Conservation (phyloP, 2,888 invertebrate species). For the Ecliptopera silaceata region DNA sequence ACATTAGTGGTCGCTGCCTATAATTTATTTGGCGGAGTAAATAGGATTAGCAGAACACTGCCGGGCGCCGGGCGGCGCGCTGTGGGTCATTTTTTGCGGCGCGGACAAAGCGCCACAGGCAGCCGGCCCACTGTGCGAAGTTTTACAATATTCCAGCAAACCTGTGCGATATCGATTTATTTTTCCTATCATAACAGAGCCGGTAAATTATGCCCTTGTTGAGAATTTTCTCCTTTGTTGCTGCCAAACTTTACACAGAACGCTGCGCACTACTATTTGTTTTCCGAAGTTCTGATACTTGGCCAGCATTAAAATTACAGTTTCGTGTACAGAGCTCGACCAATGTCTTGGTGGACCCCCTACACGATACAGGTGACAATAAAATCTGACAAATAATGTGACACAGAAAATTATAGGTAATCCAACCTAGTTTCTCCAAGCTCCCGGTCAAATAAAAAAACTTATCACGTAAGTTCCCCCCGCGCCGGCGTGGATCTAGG, state of each 20-base stretch:
- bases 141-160: constrained; percentile 36
- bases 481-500: constrained; percentile 43
- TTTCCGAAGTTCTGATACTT: constrained; percentile 12
- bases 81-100: constrained; percentile 66
- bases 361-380: constrained; percentile 49
- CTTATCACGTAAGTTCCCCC: constrained; percentile 65
- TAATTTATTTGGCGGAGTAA: constrained; percentile 76
- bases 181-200: constrained; percentile 35
- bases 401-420: constrained; percentile 59
- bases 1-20: constrained; percentile 60
- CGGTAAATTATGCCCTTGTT: constrained; percentile 33
- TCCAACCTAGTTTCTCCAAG: constrained; percentile 55
- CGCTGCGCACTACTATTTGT: constrained; percentile 23
- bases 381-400: constrained; percentile 61
- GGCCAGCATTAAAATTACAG: background rate
- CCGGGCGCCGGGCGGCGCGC: constrained; percentile 64
- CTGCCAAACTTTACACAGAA: constrained; percentile 26
- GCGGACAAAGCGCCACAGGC: constrained; percentile 49
- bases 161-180: constrained; percentile 37
- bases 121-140: constrained; percentile 31
- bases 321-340: too few species aligned
- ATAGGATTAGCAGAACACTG: constrained; percentile 77
- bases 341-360: background rate
- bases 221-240: constrained; percentile 30
- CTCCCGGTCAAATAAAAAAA: constrained; percentile 67